Base-by-base conservation (phyloP, 2,797 vertebrate genomes). In the Eutrigla gurnardus region DNA sequence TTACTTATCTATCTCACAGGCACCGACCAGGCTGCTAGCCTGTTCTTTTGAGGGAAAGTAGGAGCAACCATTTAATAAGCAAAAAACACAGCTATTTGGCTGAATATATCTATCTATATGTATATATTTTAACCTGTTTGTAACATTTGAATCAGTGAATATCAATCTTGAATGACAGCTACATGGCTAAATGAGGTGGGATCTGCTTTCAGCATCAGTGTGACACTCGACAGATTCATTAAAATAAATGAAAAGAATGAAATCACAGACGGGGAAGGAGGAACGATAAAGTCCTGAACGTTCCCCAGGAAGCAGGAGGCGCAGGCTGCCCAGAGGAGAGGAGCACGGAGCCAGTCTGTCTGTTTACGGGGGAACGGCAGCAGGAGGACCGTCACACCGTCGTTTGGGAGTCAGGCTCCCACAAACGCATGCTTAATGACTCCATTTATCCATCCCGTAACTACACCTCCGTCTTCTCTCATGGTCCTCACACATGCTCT, bases 371-470 rank as follows among this genome's bases (percentile, higher is more conserved):
- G 95, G 95, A 97, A 94, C 82, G 93, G 95, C 95, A 96, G 95
- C 95, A 96, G 96, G 96, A 96, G 96, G 96, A 95, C 86, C 81
- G 79, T 86, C 25, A 65, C 75, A 83, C 93, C 93, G 96, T 99
- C 97, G 97, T 96, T 97, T 97, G 97, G 97, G 95, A 96, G 94
- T 94, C 94, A 90, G 95, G 95, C 96, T 95, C 96, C 95, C 95
- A 96, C 96, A 98, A 96, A 97, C 95, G 94, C 95, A 95, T 96
- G 96, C 96, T 96, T 97, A 98, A 98, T 98, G 97, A 98, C 96
- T 96, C 96, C 91, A 97, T 97, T 97, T 95, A 97, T 97, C 96
- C 95, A 95, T 94, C 86, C 95, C 94, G 92, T 90, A 90, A 84
- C 88, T 67, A 78, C 81, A 80, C 72, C 85, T 89, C 86, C 82